phyloP scores from a whole-genome alignment of 53 echinoderm and acorn worm genomes.

The Henricia sp. region DNA sequence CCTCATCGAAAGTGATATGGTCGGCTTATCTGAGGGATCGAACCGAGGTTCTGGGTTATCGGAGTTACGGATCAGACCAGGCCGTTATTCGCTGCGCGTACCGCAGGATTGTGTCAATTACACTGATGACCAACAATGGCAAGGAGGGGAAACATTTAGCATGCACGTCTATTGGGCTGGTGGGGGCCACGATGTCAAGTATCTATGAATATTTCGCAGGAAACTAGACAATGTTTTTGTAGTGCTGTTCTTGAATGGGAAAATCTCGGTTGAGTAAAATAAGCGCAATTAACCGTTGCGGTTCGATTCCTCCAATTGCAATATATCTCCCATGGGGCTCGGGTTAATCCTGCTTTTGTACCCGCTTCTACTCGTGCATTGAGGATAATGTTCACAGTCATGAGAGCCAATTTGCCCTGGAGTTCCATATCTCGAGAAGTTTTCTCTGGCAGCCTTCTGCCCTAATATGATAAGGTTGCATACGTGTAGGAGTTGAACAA shows the following conservation, averaged over 20 bases:
- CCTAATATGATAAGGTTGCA: too few species aligned
- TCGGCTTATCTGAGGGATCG: conserved; percentile 31
- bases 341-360: too few species aligned
- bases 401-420: too few species aligned
- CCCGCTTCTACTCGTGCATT: too few species aligned
- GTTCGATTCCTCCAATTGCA: too few species aligned
- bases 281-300: too few species aligned
- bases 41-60: conserved; percentile 50
- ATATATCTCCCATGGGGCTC: too few species aligned
- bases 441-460: too few species aligned
- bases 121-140: background rate
- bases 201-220: background rate
- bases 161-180: conserved; percentile 23
- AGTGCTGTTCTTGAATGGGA: too few species aligned
- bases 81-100: conserved; percentile 15
- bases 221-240: background rate
- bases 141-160: background rate
- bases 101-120: conserved; percentile 54
- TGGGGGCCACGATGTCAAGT: background rate
- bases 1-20: conserved; percentile 9
- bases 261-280: background rate
- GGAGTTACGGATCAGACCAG: background rate
- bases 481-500: too few species aligned
- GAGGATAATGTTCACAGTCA: too few species aligned
- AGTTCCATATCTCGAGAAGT: too few species aligned